Evolutionary conservation across 2,113 vertebrate genomes (phyloP).

Genomic region (Nanorana parkeri): DNA sequence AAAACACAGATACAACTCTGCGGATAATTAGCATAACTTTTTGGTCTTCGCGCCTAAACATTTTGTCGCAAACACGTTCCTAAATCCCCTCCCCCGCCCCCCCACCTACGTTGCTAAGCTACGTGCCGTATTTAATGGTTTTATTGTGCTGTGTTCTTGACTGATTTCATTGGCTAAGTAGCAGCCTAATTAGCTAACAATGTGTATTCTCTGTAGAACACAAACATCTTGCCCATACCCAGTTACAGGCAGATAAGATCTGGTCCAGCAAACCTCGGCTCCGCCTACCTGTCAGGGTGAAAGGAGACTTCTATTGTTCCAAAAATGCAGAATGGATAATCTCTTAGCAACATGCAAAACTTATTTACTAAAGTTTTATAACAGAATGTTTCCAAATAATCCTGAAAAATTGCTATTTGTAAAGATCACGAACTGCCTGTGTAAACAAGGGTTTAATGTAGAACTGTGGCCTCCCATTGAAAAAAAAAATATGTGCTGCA

Average conservation of each 20-base stretch:
- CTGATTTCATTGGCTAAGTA: neutral
- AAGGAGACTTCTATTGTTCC: conserved; percentile 6
- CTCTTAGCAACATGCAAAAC: neutral
- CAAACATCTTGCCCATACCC: neutral
- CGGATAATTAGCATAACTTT: no score
- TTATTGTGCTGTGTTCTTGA: neutral
- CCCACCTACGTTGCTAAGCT: no score
- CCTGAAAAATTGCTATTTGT: no score
- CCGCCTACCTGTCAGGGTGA: neutral
- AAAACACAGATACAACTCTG: no score
- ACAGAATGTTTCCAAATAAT: no score
- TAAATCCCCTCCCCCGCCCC: no score
- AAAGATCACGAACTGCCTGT: no score
- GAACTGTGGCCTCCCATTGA: no score
- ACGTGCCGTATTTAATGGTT: neutral
- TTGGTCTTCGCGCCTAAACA: no score
- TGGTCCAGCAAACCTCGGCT: neutral
- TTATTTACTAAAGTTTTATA: neutral
- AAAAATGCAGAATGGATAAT: conserved; percentile 1
- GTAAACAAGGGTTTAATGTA: no score
- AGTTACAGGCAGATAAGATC: conserved; percentile 23
- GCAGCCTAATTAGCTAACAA: conserved; percentile 2
- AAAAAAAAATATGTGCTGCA: no score
- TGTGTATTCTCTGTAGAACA: neutral
- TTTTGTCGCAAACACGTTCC: no score